These are phyloP conservation scores for Phoxinus dragarum DNA, from an alignment of 2,797 vertebrate genomes.

Conservation along the genomic window DNA sequence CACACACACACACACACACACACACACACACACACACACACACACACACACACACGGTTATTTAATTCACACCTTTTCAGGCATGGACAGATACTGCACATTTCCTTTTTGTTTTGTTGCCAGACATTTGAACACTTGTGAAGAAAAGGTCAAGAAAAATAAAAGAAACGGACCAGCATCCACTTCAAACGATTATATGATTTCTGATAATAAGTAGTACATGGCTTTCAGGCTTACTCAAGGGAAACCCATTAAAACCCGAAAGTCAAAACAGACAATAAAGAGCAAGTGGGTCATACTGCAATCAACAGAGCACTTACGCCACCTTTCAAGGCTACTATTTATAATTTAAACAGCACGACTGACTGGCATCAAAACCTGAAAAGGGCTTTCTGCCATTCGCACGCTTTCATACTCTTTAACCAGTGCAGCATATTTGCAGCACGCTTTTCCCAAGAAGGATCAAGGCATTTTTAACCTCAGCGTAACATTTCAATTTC, in stretches of 20 bases:
- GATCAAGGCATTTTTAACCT: constrained; percentile 46
- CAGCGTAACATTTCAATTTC: constrained; percentile 37
- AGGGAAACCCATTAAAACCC: constrained; percentile 49
- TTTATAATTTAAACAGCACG: constrained; percentile 49
- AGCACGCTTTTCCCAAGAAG: constrained; percentile 25
- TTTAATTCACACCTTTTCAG: constrained; percentile 72
- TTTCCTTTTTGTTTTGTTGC: constrained; percentile 70
- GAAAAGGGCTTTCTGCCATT: constrained; percentile 39
- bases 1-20: constrained; percentile 33
- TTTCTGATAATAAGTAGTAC: constrained; percentile 47
- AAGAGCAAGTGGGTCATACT: constrained; percentile 51
- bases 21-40: constrained; percentile 41
- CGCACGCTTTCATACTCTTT: constrained; percentile 36
- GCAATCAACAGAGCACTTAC: constrained; percentile 54
- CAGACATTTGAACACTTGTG: constrained; percentile 75
- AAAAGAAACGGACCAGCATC: constrained; percentile 55
- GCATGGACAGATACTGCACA: constrained; percentile 78
- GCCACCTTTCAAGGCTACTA: constrained; percentile 53
- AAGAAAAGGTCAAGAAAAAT: constrained; percentile 60
- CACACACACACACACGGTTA: constrained; percentile 62
- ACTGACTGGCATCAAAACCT: constrained; percentile 39
- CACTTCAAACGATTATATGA: constrained; percentile 42
- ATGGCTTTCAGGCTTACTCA: constrained; percentile 52
- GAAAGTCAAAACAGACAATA: constrained; percentile 52
- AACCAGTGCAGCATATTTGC: constrained; percentile 34